phyloP scores from a whole-genome alignment of 2,113 vertebrate genomes.

The Dunckerocampus dactyliophorus region DNA sequence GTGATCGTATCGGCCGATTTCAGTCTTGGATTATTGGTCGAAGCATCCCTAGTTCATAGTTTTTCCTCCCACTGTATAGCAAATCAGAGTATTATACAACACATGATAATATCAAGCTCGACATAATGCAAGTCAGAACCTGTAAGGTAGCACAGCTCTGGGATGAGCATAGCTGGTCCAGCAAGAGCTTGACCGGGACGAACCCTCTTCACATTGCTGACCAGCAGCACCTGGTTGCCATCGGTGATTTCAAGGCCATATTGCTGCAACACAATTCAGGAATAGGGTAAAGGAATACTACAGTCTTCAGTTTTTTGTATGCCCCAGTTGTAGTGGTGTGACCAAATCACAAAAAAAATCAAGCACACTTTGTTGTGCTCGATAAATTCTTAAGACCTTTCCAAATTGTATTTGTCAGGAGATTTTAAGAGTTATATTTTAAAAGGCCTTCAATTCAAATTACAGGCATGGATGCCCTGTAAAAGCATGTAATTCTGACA shows the following conservation, averaged over 20 bases:
- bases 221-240: slow-evolving; percentile 80
- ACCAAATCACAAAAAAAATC: background rate
- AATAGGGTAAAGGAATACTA: background rate
- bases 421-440: no score
- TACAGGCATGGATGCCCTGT: no score
- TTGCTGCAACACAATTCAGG: slow-evolving; percentile 71
- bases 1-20: no score
- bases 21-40: no score
- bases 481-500: no score
- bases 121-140: slow-evolving; percentile 58
- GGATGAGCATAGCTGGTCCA: slow-evolving; percentile 82
- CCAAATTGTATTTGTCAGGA: no score
- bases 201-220: slow-evolving; percentile 79
- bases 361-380: background rate
- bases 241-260: slow-evolving; percentile 84
- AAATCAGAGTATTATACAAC: no score
- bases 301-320: no score
- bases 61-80: no score
- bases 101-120: background rate
- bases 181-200: slow-evolving; percentile 60
- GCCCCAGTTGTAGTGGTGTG: no score
- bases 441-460: no score
- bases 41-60: no score
- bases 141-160: slow-evolving; percentile 92
- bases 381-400: background rate